These are phyloP conservation scores for Ciona savignyi DNA, from an alignment of 23 tunicate species.

Conservation along the genomic window DNA sequence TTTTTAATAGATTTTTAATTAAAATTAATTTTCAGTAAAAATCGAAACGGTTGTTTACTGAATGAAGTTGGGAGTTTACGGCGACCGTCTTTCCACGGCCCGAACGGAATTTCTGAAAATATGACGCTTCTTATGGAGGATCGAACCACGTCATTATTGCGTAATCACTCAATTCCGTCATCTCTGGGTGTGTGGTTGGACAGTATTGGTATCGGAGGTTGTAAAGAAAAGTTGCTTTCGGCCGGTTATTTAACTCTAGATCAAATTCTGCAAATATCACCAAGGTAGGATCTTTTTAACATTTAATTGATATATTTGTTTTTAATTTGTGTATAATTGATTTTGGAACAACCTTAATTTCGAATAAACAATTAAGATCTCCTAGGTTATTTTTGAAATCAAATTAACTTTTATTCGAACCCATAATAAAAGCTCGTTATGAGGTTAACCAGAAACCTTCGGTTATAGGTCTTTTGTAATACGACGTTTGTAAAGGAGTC, in stretches of 20 bases:
- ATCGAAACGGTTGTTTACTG: conserved; percentile 9
- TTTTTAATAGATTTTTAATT: background rate
- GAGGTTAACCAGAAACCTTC: too few relatives aligned
- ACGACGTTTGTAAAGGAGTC: too few relatives aligned
- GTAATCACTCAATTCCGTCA: background rate
- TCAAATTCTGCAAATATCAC: conserved; percentile 44
- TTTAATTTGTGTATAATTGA: background rate
- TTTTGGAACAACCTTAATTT: too few relatives aligned
- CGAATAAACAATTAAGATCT: too few relatives aligned
- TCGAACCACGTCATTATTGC: background rate
- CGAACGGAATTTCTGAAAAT: background rate
- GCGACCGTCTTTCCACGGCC: conserved; percentile 4
- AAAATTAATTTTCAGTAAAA: background rate
- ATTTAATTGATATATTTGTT: too few relatives aligned
- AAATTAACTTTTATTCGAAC: too few relatives aligned
- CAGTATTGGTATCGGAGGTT: conserved; percentile 43
- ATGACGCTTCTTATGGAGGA: background rate
- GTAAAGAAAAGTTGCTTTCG: conserved; percentile 50
- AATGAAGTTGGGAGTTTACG: conserved; percentile 15
- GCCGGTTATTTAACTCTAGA: conserved; percentile 61
- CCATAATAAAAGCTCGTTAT: too few relatives aligned
- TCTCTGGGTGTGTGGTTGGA: conserved; percentile 83
- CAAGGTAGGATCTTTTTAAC: conserved; percentile 26
- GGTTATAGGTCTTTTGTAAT: too few relatives aligned
- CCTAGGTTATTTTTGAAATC: too few relatives aligned